Evolutionary conservation across 1,140 invertebrate species (phyloP).

Genomic region (Apocrypta bakeri): DNA sequence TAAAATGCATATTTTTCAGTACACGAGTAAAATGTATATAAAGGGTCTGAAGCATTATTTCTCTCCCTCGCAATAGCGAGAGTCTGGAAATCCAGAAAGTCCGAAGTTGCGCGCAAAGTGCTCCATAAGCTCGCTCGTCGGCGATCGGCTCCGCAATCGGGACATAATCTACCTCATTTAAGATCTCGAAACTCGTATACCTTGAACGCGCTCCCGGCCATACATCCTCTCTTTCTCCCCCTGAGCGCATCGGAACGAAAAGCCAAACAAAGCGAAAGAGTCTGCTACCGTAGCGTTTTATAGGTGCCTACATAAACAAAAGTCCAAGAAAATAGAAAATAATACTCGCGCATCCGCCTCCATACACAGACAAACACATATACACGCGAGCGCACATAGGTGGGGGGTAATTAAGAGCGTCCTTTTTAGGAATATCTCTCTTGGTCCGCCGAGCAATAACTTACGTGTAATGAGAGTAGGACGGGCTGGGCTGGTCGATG

Average conservation of each 20-base stretch:
- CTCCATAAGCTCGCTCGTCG: background rate
- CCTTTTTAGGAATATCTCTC: slow-evolving; percentile 25
- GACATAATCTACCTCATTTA: slow-evolving; percentile 42
- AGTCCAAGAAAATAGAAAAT: slow-evolving; percentile 31
- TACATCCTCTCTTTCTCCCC: background rate
- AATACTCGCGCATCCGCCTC: background rate
- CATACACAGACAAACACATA: background rate
- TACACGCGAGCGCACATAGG: background rate
- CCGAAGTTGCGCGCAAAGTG: background rate
- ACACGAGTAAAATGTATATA: no score
- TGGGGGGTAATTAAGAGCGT: slow-evolving; percentile 35
- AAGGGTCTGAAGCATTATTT: no score
- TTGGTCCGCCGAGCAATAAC: slow-evolving; percentile 46
- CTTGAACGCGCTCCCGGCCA: slow-evolving; percentile 9
- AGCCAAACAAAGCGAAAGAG: slow-evolving; percentile 21
- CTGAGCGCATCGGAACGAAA: background rate
- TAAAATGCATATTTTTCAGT: no score
- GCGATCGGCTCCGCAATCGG: slow-evolving; percentile 27
- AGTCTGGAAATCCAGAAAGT: no score
- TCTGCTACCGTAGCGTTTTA: background rate
- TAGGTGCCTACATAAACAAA: slow-evolving; percentile 21
- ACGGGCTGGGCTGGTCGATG: slow-evolving; percentile 69
- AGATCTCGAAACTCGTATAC: slow-evolving; percentile 44
- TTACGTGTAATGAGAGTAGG: slow-evolving; percentile 74
- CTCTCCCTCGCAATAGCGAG: no score